Evolutionary conservation across 2,888 invertebrate genomes (phyloP).

Genomic region (Nycteola revayana): DNA sequence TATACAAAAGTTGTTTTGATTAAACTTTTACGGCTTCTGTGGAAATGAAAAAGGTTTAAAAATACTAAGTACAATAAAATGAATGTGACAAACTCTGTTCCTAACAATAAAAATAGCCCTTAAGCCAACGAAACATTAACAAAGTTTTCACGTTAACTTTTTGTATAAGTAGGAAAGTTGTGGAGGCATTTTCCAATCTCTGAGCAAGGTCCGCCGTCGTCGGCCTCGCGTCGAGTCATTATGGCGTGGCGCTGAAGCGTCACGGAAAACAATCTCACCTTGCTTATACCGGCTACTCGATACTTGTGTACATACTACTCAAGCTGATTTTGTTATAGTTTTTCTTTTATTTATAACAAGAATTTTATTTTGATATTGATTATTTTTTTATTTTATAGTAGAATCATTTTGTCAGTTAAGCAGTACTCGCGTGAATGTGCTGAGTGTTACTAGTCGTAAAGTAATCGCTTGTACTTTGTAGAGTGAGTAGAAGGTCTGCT

Average conservation of each 20-base stretch:
- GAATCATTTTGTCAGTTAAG: too few species aligned
- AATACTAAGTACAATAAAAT: slow-evolving; percentile 27
- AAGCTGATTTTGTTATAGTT: too few species aligned
- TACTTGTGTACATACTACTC: too few species aligned
- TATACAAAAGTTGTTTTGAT: slow-evolving; percentile 1
- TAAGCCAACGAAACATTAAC: slow-evolving; percentile 55
- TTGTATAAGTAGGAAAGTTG: slow-evolving; percentile 72
- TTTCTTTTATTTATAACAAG: too few species aligned
- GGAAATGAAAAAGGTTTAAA: slow-evolving; percentile 24
- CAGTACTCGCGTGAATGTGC: slow-evolving; percentile 24
- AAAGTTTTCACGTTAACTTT: slow-evolving; percentile 69
- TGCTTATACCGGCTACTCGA: slow-evolving; percentile 17
- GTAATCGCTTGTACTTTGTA: slow-evolving; percentile 44
- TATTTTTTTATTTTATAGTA: too few species aligned
- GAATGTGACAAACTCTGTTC: slow-evolving; percentile 32
- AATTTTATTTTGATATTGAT: too few species aligned
- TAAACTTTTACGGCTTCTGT: slow-evolving; percentile 5
- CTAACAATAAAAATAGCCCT: slow-evolving; percentile 57
- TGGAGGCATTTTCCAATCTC: slow-evolving; percentile 69
- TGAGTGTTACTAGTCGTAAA: slow-evolving; percentile 35
- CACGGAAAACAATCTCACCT: slow-evolving; percentile 50
- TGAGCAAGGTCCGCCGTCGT: slow-evolving; percentile 42
- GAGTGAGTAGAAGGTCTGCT: slow-evolving; percentile 53
- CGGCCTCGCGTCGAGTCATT: slow-evolving; percentile 52
- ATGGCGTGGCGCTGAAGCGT: slow-evolving; percentile 49